phyloP scores from a whole-genome alignment of 2,113 vertebrate genomes.

The Aplodontia rufa region DNA sequence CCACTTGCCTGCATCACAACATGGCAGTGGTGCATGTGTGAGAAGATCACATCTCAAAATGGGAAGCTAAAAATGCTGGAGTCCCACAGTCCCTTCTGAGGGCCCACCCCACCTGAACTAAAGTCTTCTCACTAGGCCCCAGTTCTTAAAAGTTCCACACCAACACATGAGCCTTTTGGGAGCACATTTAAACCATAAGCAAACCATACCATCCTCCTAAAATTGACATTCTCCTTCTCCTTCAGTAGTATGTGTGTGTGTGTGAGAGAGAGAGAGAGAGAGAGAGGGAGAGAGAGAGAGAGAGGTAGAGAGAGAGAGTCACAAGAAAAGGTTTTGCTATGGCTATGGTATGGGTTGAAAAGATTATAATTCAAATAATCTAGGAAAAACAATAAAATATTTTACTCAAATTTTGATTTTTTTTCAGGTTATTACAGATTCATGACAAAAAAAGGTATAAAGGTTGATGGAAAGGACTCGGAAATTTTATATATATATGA shows the following conservation, averaged over 20 bases:
- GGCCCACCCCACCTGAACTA: not conserved
- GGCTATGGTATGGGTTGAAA: not conserved
- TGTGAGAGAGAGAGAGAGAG: too few species aligned
- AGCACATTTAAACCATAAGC: not conserved
- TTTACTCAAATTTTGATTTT: constrained; percentile 20
- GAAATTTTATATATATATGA: not conserved
- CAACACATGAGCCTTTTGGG: not conserved
- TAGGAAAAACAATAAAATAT: not conserved
- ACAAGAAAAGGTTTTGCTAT: not conserved
- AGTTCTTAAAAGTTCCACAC: not conserved
- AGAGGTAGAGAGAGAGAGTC: too few species aligned
- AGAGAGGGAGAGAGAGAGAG: too few species aligned
- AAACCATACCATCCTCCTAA: not conserved
- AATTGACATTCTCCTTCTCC: constrained; percentile 7
- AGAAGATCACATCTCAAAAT: not conserved
- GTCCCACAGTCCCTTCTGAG: not conserved
- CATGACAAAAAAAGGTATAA: too few species aligned
- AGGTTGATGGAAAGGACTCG: too few species aligned
- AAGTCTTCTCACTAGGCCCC: not conserved
- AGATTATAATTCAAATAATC: constrained; percentile 2
- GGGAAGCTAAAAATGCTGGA: not conserved
- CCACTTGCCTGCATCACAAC: not conserved
- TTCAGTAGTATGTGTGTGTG: too few species aligned
- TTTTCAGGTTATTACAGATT: not conserved
- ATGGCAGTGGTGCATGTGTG: not conserved